Evolutionary conservation across 2,113 vertebrate genomes (phyloP).

Genomic region (Theristicus caerulescens): DNA sequence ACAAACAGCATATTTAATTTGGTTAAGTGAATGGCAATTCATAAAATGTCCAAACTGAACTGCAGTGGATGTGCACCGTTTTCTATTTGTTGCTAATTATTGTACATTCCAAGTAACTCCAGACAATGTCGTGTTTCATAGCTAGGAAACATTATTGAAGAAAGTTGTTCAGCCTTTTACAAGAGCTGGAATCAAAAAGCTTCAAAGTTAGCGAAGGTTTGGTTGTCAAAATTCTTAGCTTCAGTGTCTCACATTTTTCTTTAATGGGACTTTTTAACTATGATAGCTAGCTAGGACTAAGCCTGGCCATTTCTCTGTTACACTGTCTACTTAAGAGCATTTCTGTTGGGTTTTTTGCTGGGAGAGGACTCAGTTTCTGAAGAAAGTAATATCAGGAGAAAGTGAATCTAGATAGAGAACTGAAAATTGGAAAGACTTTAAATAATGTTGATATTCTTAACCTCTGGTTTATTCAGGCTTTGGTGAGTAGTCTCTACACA

Average conservation of each 20-base stretch:
- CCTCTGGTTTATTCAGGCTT: neutral
- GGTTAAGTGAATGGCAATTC: neutral
- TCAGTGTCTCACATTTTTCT: neutral
- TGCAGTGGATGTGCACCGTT: neutral
- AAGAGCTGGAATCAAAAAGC: neutral
- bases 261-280: neutral
- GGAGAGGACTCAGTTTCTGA: neutral
- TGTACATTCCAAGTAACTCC: neutral
- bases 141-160: neutral
- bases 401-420: neutral
- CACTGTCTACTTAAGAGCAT: neutral
- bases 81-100: neutral
- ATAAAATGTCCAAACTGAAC: neutral
- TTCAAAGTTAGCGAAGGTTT: neutral
- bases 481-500: neutral
- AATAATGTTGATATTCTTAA: slow-evolving; percentile 20
- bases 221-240: neutral
- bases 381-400: neutral
- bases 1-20: neutral
- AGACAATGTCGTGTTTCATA: neutral
- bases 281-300: neutral
- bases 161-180: neutral
- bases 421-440: neutral
- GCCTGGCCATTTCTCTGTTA: neutral
- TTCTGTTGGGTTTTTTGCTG: neutral